Evolutionary conservation across 1,140 invertebrate species (phyloP), one percentile per base, ranked within the genome.

Genomic region (Drosophila serrata): DNA sequence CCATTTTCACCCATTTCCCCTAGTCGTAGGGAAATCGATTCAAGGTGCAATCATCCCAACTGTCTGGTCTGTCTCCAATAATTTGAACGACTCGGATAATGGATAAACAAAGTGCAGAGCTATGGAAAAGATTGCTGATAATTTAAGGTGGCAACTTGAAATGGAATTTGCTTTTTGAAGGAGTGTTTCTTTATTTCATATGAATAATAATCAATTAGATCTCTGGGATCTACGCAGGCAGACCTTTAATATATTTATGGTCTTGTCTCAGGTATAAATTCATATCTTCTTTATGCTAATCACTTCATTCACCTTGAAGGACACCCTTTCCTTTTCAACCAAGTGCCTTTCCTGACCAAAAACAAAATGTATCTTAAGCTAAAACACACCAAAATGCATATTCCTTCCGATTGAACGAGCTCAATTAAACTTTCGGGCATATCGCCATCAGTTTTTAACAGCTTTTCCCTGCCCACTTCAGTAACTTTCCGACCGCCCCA

Each of bases 361-460:
- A 37, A 48, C 59, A 46, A 75, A 62, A 42, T 75, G 37, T 27
- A 13, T 19, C 31, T 48, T 11, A 6, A 22, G 31, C 15, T 40
- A n/a, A n/a, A n/a, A n/a, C 49, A 39, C 17, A 15, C 24, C 29
- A 35, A 24, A 72, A 49, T 39, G 53, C 43, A 49, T 42, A 73
- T 59, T 70, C 67, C 51, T 73, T 73, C 69, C 69, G 46, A 73
- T 49, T 73, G 51, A 73, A 72, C 67, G 69, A 72, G 69, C 69
- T 70, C 69, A 73, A 73, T 73, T 73, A 72, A 70, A 72, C 69
- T 73, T 73, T 73, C 8, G 69, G 68, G 43, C 69, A 72, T 72
- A 73, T 73, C 69, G 69, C 29, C 69, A 73, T 72, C 72, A 75
- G 70, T 72, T 75, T 75, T 75, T 48, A 75, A 64, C 70, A 75